Base-by-base conservation (phyloP, 2,888 invertebrate genomes). In the Acronicta aceris region DNA sequence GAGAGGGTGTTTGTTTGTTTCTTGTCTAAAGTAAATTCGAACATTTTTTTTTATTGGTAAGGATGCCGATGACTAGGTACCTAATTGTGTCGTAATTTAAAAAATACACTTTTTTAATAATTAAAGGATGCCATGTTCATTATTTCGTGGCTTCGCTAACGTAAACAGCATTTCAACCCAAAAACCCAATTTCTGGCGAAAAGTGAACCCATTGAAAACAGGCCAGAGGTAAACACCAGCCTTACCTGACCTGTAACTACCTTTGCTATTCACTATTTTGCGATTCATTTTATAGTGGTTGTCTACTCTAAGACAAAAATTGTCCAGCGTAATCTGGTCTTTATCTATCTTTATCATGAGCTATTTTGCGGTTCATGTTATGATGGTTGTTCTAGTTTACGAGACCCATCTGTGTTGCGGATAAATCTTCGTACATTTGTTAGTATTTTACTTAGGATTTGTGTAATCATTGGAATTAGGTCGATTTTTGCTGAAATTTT, bases 151-250 rank as follows among this genome's bases (percentile, higher is more conserved):
- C 82, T 81, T 62, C 62, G 75, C 45, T 8, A 27, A 63, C 65
- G 73, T 65, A 82, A 58, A 79, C 74, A 77, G 69, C 53, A 68
- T 84, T 84, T 85, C 83, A 86, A 82, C 89, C 89, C 72, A 83
- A 76, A 88, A 87, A 90, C 90, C 90, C 64, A 81, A 83, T 88
- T 89, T 68, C 74, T 36, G 15, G 17, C 40, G 36, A 66, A 62
- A 69, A 66, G 47, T 65, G 63, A 66, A 63, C 60, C 56, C 7
- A 46, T 25, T 56, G 50, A 60, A 64, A 64, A 64, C 64, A 65
- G 59, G 56, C 58, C 66, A 58, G 40, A 52, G 21, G 59, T 47
- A 63, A 69, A 57, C 62, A 64, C 67, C 60, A 73, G 38, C 38
- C 5, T 65, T 65, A 63, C 52, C 46, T 48, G 50, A 57, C 2